Base-by-base conservation (phyloP, 2,888 invertebrate species). In the Elmis aenea region DNA sequence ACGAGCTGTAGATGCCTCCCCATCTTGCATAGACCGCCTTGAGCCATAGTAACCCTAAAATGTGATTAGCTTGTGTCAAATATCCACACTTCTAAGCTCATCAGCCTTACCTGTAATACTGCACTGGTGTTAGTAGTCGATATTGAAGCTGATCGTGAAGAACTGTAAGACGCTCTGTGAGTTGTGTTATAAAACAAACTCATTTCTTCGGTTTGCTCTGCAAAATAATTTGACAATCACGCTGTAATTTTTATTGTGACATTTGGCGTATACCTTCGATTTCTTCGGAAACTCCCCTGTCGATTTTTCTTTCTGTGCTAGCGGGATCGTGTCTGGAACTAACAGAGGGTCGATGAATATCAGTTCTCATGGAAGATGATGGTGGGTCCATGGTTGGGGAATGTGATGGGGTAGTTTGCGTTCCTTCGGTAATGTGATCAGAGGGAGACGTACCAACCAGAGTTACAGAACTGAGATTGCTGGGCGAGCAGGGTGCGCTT, bases 401-500 rank as follows among this genome's bases (percentile, higher is more conserved):
- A 10, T 33, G 33, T n/a, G 23, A 14, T 13, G 45, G 41, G 8
- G 42, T 34, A 26, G 37, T 36, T 23, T 45, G 41, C 18, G 38
- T 39, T 23, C 18, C 32, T 21, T 30, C 41, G 2, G 28, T 42
- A n/a, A 52, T 53, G 58, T 67, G 46, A 45, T 76, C 80, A 1
- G 72, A 71, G 25, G 69, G 67, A 3, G 71, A 72, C 2, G 73
- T 73, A 1, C 81, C 83, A 1, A 85, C 77, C 26, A 85, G 59
- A 1, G 85, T 86, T 0, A 81, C 79, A 5, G 83, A 82, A 55
- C 85, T 85, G 9, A 83, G 66, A 36, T 82, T 85, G 24, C 85
- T 82, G 0, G 85, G 85, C 0, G 85, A 85, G 2, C 76, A 81
- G 13, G 83, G 83, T 1, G 74, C 74, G 53, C 76, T 77, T 13